Percentiles rank a stretch among this genome's conserved stretches.
These are phyloP conservation scores for Oreocharis arfaki DNA, from an alignment of 2,113 vertebrate species.

Conservation along the genomic window DNA sequence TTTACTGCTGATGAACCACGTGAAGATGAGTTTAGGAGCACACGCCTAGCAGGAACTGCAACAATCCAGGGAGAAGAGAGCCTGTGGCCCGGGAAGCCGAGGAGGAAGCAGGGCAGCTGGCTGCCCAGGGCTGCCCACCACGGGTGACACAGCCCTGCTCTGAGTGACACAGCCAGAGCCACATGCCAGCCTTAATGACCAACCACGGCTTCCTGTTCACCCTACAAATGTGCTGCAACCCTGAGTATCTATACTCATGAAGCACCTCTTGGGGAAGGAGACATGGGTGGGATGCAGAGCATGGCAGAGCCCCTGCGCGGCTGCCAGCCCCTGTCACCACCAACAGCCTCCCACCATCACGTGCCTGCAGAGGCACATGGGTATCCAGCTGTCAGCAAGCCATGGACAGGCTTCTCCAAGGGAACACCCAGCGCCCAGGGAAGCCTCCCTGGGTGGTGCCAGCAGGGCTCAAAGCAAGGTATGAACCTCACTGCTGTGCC, in stretches of 20 bases:
- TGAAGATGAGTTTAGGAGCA: background rate
- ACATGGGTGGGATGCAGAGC: background rate
- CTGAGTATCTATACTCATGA: rapidly evolving
- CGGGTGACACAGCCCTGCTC: background rate
- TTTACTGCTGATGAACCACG: background rate
- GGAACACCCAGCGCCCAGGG: background rate
- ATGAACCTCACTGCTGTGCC: background rate
- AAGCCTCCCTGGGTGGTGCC: background rate
- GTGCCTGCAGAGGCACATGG: background rate
- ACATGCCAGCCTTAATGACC: background rate
- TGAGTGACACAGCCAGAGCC: background rate
- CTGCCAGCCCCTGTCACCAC: rapidly evolving
- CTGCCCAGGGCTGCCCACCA: background rate
- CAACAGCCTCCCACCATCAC: background rate
- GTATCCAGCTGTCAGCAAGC: background rate
- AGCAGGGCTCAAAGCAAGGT: background rate
- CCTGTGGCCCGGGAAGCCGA: rapidly evolving
- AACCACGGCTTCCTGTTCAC: background rate
- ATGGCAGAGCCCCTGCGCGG: background rate
- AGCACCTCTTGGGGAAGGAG: rapidly evolving
- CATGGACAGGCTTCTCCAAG: background rate
- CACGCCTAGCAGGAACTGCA: background rate
- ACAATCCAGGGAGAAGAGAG: background rate
- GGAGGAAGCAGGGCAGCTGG: background rate
- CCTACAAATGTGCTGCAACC: rapidly evolving